Conservation (phyloP, 2,113 vertebrate genomes). For the Turnix velox region DNA sequence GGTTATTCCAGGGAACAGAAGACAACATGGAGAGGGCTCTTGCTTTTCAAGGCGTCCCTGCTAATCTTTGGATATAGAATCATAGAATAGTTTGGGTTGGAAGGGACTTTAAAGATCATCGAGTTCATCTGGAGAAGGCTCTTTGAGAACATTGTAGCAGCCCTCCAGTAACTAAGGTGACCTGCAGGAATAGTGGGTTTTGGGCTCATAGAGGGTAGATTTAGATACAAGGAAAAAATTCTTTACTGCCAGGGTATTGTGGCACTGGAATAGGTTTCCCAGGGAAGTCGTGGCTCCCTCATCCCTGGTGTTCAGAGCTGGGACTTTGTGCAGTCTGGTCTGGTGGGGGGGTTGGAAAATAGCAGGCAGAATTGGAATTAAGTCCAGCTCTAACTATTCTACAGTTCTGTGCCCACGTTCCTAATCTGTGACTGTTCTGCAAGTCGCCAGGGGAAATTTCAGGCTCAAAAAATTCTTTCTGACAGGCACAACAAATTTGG, state of each 20-base stretch:
- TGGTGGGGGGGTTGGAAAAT: neutral
- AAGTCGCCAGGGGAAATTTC: constrained; percentile 22
- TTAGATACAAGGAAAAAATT: neutral
- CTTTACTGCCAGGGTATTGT: neutral
- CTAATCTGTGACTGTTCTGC: neutral
- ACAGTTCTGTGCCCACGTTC: neutral
- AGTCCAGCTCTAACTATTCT: neutral
- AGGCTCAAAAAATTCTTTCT: neutral
- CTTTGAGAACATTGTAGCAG: neutral
- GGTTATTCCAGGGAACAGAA: neutral
- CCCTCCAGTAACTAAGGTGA: neutral
- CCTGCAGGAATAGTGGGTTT: neutral
- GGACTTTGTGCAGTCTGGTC: neutral
- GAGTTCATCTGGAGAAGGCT: neutral
- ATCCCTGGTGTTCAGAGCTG: neutral
- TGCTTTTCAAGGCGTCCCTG: neutral
- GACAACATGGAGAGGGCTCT: neutral
- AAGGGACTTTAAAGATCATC: too few relatives aligned
- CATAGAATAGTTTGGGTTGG: too few relatives aligned
- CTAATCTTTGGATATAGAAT: neutral
- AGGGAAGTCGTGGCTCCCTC: neutral
- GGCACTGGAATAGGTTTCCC: neutral
- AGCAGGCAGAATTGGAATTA: too few relatives aligned
- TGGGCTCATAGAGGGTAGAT: neutral
- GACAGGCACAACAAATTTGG: neutral